Evolutionary conservation across 2,797 vertebrate genomes (phyloP), one percentile per base, ranked within the genome.

Genomic region (Lemur catta): DNA sequence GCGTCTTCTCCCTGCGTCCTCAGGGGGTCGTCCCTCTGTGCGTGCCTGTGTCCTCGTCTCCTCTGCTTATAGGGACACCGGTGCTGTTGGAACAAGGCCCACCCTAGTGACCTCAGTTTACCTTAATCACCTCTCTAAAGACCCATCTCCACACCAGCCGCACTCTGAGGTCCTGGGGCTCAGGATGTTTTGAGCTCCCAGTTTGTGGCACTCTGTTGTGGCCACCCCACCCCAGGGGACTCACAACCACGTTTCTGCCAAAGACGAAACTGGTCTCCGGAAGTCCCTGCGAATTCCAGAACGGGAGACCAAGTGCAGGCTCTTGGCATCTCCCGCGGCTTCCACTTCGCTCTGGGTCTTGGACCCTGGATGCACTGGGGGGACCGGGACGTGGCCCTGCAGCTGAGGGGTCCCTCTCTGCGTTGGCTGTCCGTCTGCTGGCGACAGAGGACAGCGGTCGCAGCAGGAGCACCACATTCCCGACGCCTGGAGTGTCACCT

Each of bases 1-100:
- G 0, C 41, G 0, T 48, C 22, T 17, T 26, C 38, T 6, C 28
- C 46, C 20, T 2, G 13, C 35, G 46, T 67, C 78, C 43, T 48
- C 78, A 22, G 0, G 0, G 0, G 35, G 10, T 26, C 0, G 0
- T 59, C 24, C 18, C 26, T 59, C 15, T 7, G 65, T 13, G 26
- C 4, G 28, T 26, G 38, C 71, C 43, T 26, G 78, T 22, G 57
- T 24, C 13, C 33, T 18, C 1, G 10, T 1, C 17, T 1, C 1
- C 43, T 48, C 18, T 12, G 14, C 33, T n/a, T 0, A 12, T 2
- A 28, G 28, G 59, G 71, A 59, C 71, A 4, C 55, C 14, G 0
- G 43, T 17, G 6, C 41, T 30, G 0, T 9, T 2, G 72, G 33
- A 0, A 7, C 8, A 33, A 8, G 13, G 3, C 24, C 18, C 43